phyloP scores from a whole-genome alignment of 2,113 vertebrate genomes.

The Apodemus sylvaticus region DNA sequence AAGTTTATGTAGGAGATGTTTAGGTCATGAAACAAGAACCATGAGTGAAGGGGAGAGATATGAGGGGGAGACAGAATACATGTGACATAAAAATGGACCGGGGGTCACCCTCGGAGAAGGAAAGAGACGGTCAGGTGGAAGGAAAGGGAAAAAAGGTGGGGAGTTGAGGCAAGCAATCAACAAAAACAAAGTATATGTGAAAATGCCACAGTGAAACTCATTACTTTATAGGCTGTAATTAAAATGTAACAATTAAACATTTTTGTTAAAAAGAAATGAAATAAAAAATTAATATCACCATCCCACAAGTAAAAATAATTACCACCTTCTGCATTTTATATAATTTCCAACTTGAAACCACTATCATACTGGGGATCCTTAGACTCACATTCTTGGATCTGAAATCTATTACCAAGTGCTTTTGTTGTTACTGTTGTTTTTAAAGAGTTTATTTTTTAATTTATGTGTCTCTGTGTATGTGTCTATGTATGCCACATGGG shows the following conservation, averaged over 20 bases:
- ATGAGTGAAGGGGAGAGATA: neutral
- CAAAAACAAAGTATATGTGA: neutral
- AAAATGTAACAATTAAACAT: neutral
- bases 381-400: neutral
- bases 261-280: constrained; percentile 36
- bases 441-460: neutral
- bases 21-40: neutral
- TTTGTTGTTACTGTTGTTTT: neutral
- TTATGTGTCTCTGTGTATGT: neutral
- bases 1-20: neutral
- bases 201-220: neutral
- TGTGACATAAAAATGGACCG: neutral
- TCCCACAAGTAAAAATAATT: neutral
- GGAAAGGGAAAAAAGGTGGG: neutral
- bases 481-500: neutral
- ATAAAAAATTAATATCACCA: neutral
- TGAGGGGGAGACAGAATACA: neutral
- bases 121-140: neutral
- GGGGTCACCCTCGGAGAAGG: neutral
- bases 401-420: neutral
- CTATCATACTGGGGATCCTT: neutral
- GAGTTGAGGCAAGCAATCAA: neutral
- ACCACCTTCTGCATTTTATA: neutral
- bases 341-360: constrained; percentile 38
- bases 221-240: neutral